Percentiles rank a stretch among this genome's conserved stretches.
Conservation (phyloP, 2,113 vertebrate genomes). For the Callopanchax toddi region DNA sequence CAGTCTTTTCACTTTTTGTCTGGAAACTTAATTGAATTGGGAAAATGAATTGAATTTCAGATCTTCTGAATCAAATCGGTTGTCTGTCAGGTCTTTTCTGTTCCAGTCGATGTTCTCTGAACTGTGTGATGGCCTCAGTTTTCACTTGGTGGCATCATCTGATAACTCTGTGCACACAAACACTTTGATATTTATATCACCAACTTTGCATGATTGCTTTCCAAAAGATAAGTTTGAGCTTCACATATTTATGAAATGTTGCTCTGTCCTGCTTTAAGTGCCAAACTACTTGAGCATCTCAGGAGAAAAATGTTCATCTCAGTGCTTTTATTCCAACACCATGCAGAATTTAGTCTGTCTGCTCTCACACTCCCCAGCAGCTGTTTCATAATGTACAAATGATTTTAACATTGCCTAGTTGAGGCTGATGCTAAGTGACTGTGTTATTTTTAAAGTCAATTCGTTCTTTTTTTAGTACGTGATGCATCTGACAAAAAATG, state of each 20-base stretch:
- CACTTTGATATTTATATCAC: neutral
- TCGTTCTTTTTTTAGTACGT: constrained; percentile 17
- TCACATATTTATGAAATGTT: constrained; percentile 2
- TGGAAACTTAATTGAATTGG: too few species aligned
- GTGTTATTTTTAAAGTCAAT: constrained; percentile 57
- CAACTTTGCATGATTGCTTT: neutral
- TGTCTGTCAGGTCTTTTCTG: neutral
- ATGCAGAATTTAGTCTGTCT: constrained; percentile 55
- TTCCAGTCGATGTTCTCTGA: neutral
- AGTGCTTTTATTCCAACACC: constrained; percentile 19
- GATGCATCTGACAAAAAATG: constrained; percentile 12
- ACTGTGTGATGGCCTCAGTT: neutral
- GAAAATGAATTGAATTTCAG: neutral
- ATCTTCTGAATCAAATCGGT: neutral
- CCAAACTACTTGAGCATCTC: constrained; percentile 5
- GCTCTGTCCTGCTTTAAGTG: constrained; percentile 8
- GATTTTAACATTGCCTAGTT: constrained; percentile 63
- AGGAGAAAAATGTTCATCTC: constrained; percentile 14
- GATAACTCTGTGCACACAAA: neutral
- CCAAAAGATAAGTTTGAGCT: neutral
- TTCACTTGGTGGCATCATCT: neutral
- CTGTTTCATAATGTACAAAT: constrained; percentile 64
- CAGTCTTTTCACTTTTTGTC: too few species aligned
- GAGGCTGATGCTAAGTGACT: constrained; percentile 57
- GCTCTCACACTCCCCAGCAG: constrained; percentile 34